phyloP scores from a whole-genome alignment of 1,140 invertebrate genomes.

The Pseudomyrmex flavicornis region DNA sequence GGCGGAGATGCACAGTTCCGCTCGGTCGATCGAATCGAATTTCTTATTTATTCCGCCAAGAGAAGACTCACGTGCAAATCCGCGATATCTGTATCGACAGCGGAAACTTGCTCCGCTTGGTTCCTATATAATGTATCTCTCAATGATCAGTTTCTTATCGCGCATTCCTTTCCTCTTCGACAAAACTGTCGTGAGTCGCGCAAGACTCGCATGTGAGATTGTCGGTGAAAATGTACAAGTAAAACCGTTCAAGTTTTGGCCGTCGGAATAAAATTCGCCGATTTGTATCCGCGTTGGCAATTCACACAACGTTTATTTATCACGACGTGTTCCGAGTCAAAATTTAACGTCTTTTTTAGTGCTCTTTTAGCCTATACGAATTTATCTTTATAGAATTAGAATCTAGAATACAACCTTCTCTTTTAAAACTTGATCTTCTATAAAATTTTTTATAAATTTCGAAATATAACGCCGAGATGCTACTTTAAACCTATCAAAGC shows the following conservation, averaged over 20 bases:
- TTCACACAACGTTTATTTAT: slow-evolving; percentile 13
- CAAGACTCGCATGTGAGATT: neutral
- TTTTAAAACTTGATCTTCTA: too few species aligned
- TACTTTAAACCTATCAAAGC: too few species aligned
- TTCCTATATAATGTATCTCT: slow-evolving; percentile 10
- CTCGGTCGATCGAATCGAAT: slow-evolving; percentile 26
- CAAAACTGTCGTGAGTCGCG: neutral
- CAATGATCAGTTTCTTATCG: slow-evolving; percentile 2
- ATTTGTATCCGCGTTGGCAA: slow-evolving; percentile 1
- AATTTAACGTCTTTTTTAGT: too few species aligned
- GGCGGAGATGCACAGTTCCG: neutral
- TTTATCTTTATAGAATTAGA: too few species aligned
- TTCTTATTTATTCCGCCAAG: slow-evolving; percentile 41
- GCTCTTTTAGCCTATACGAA: too few species aligned
- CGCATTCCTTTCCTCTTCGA: neutral
- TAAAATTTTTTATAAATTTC: too few species aligned
- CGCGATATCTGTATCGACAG: slow-evolving; percentile 11
- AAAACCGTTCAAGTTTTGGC: slow-evolving; percentile 7
- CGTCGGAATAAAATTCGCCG: neutral
- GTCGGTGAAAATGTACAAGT: neutral
- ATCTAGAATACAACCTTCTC: too few species aligned
- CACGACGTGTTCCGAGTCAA: neutral
- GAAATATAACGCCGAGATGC: too few species aligned
- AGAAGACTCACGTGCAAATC: slow-evolving; percentile 17
- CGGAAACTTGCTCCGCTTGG: slow-evolving; percentile 7